Evolutionary conservation across 1,140 invertebrate genomes (phyloP).

Genomic region (Drosophila gunungcola): DNA sequence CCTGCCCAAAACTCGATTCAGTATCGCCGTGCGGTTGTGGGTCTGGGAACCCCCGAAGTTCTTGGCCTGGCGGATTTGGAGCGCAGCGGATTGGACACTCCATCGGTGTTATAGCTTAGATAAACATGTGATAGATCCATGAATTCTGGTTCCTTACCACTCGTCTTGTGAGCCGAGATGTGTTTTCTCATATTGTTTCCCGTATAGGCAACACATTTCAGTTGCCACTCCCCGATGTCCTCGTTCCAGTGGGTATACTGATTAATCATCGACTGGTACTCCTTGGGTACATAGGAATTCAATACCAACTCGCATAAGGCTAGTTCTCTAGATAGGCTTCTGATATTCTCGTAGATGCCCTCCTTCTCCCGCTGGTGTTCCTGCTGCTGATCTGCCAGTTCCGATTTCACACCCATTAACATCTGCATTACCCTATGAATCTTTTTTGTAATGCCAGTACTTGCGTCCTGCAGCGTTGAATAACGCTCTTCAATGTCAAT

Average conservation of each 20-base stretch:
- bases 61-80: constrained; percentile 75
- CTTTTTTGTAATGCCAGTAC: constrained; percentile 95
- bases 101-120: constrained; percentile 82
- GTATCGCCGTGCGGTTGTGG: constrained; percentile 82
- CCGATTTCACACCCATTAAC: constrained; percentile 92
- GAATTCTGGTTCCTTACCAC: constrained; percentile 79
- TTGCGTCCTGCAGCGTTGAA: constrained; percentile 96
- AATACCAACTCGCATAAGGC: constrained; percentile 94
- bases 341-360: constrained; percentile 95
- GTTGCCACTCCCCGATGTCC: constrained; percentile 99
- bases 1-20: constrained; percentile 38
- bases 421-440: constrained; percentile 94
- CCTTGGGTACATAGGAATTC: constrained; percentile 95
- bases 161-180: constrained; percentile 70
- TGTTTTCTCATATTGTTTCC: constrained; percentile 98
- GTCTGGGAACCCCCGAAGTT: constrained; percentile 81
- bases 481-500: constrained; percentile 99
- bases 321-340: constrained; percentile 95
- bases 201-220: constrained; percentile 99
- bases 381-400: constrained; percentile 94
- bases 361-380: constrained; percentile 99
- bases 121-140: constrained; percentile 84
- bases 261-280: constrained; percentile 97
- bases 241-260: constrained; percentile 98
- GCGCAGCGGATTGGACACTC: constrained; percentile 74